Evolutionary conservation across 2,888 invertebrate species (phyloP).

Genomic region (Shargacucullia verbasci): DNA sequence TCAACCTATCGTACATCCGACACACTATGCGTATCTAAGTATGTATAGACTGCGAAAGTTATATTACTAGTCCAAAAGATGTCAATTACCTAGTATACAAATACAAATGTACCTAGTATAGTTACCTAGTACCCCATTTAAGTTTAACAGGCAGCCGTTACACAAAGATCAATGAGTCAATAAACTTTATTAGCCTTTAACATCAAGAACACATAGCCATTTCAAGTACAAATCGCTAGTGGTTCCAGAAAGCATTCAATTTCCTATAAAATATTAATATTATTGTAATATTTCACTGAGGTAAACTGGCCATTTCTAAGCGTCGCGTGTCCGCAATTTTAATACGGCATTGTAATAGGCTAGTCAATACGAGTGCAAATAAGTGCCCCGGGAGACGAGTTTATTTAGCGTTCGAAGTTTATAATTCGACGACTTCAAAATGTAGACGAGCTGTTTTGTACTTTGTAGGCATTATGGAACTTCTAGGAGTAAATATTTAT

Average conservation of each 20-base stretch:
- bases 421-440: not conserved
- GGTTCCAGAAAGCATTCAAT: constrained; percentile 28
- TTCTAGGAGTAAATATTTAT: no score
- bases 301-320: constrained; percentile 37
- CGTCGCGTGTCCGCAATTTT: constrained; percentile 32
- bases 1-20: no score
- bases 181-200: constrained; percentile 17
- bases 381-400: constrained; percentile 27
- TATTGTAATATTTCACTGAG: constrained; percentile 41
- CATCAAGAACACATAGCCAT: constrained; percentile 29
- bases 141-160: no score
- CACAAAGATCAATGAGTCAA: constrained; percentile 4
- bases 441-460: no score
- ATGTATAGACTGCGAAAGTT: no score
- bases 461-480: no score
- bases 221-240: constrained; percentile 9
- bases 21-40: no score
- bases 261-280: constrained; percentile 46
- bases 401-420: constrained; percentile 1
- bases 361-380: constrained; percentile 29
- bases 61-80: no score
- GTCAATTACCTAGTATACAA: no score
- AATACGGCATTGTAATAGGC: constrained; percentile 32
- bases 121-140: no score
- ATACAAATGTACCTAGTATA: no score